A percentile compares a stretch with the other conserved stretches of the same genome.
Evolutionary conservation across 2,113 vertebrate genomes (phyloP).

Genomic region (Serinus canaria): DNA sequence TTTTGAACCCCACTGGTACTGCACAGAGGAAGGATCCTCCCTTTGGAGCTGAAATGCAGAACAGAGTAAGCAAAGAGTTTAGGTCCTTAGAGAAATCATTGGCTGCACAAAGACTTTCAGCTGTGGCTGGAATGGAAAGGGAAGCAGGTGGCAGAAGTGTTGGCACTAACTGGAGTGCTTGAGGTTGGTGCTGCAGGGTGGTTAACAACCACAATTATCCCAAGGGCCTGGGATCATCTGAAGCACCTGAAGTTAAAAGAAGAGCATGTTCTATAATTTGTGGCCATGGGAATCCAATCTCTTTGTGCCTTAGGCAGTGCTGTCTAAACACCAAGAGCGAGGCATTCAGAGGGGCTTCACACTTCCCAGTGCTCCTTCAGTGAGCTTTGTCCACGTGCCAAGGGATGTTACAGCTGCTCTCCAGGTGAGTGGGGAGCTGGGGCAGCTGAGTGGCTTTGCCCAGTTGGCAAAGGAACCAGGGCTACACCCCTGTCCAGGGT

Average conservation of each 20-base stretch:
- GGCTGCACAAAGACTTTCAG: neutral
- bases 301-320: neutral
- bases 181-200: neutral
- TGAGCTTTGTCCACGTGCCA: fast-evolving
- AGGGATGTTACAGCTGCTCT: neutral
- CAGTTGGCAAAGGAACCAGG: fast-evolving
- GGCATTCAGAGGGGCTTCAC: neutral
- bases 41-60: neutral
- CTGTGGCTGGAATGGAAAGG: neutral
- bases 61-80: neutral
- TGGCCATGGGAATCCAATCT: neutral
- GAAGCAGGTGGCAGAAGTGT: neutral
- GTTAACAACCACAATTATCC: neutral
- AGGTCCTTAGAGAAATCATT: neutral
- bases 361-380: neutral
- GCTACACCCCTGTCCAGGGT: neutral
- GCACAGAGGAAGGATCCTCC: neutral
- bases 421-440: neutral
- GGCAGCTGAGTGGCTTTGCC: neutral
- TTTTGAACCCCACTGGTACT: neutral
- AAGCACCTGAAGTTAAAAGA: neutral
- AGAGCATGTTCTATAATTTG: neutral
- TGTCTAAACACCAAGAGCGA: neutral
- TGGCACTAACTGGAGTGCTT: fast-evolving
- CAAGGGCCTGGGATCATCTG: neutral